Evolutionary conservation across 2,888 invertebrate species (phyloP), one percentile per base, ranked within the genome.

Genomic region (Chrysolina haemoptera): DNA sequence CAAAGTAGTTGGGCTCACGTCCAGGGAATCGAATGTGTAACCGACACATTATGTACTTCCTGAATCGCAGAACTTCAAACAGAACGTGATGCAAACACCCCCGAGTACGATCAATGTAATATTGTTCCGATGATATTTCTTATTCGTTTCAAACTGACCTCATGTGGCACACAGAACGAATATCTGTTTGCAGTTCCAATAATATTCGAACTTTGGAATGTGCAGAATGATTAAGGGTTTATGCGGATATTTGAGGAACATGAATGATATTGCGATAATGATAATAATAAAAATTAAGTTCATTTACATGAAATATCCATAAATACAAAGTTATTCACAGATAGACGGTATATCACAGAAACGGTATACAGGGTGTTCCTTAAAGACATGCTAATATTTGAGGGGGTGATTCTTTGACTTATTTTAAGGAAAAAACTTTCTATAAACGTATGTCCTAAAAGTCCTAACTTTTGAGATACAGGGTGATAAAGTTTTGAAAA

Each of bases 61-160:
- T 2, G 35, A 59, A 22, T 59, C 40, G 11, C 1, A n/a, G n/a
- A 43, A 70, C 64, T 50, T 62, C 64, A 70, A 65, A 64, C 55
- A 55, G 18, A 50, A 69, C 64, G 59, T 46, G 40, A 69, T 62
- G 53, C n/a, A 48, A 48, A 67, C 62, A 40, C 71, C 48, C 62
- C 48, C 20, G 62, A 62, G n/a, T 27, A 27, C 50, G 66, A 67
- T 71, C 59, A 71, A 71, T 67, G 71, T 46, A 20, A 71, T 71
- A 71, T 62, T 40, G 66, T 67, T 48, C 22, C 62, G n/a, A 71
- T 67, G 59, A 59, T 35, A 71, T 62, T 71, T 67, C 71, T 67
- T 71, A 67, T 53, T 67, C 40, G 11, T 18, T 22, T 67, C 66
- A 50, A 59, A 50, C 50, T 66, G 62, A 71, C 62, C 62, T 41